These are phyloP conservation scores for Microplitis deprimator DNA, from an alignment of 2,888 invertebrate species.

Conservation along the genomic window DNA sequence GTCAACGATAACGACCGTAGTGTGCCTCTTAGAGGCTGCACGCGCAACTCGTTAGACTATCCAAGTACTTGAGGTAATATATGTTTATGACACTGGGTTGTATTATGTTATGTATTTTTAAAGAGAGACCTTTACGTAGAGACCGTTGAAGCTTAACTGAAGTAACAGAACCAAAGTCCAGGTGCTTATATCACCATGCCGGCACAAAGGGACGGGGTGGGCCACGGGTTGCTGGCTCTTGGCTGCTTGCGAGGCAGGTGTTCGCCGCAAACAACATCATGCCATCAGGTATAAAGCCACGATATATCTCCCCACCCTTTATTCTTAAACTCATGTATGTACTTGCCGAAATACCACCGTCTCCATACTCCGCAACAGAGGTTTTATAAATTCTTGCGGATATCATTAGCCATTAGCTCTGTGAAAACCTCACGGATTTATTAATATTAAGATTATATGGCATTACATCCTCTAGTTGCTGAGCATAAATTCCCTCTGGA, in stretches of 20 bases:
- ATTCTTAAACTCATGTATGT: slow-evolving; percentile 1
- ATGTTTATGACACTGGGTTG: slow-evolving; percentile 18
- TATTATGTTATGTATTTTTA: slow-evolving; percentile 2
- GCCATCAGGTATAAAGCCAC: slow-evolving; percentile 58
- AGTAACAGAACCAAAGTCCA: slow-evolving; percentile 53
- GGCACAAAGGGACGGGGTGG: slow-evolving; percentile 53
- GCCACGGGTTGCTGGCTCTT: slow-evolving; percentile 1
- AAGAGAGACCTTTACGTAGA: slow-evolving; percentile 22
- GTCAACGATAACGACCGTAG: background rate
- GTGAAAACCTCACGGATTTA: background rate
- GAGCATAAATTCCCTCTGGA: no score
- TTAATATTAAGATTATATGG: background rate
- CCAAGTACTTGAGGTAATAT: slow-evolving; percentile 14
- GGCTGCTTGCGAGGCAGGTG: slow-evolving; percentile 58
- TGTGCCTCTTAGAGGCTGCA: slow-evolving; percentile 21
- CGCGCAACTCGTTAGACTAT: slow-evolving; percentile 24
- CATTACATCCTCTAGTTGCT: no score
- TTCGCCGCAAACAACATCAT: slow-evolving; percentile 61
- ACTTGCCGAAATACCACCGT: slow-evolving; percentile 9
- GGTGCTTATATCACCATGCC: slow-evolving; percentile 63
- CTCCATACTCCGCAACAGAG: background rate
- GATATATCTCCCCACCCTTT: slow-evolving; percentile 26
- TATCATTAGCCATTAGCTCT: background rate
- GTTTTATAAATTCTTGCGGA: background rate
- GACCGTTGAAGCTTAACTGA: slow-evolving; percentile 55